Evolutionary conservation across 2,113 vertebrate genomes (phyloP), one percentile per base, ranked within the genome.

Genomic region (Crypturellus undulatus): DNA sequence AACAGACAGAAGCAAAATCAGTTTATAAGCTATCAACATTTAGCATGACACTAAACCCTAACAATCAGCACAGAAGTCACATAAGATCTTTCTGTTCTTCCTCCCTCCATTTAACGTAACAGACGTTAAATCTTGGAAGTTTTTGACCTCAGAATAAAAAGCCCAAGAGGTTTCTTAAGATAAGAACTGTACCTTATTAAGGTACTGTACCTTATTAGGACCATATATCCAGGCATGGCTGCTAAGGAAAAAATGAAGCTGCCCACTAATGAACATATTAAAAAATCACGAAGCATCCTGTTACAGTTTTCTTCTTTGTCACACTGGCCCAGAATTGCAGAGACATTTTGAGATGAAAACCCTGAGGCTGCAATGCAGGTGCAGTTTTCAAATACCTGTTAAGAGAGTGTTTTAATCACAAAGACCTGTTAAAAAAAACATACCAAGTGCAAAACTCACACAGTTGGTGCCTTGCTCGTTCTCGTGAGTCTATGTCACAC

Each of bases 201-300:
- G n/a, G n/a, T n/a, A 38, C 38, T 38, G 38, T 38, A 38, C 38
- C 38, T 38, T 38, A 38, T 38, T 38, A 38, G 9, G 38, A 38
- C 38, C 38, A 98, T 98, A 63, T 98, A 98, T 10, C 98, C 97
- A n/a, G 98, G 98, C 79, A 98, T 98, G n/a, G 96, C 97, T 58
- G 98, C 97, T 71, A 98, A 94, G 10, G 97, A 97, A 81, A 93
- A 98, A 89, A 98, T 94, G 62, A 98, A 98, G 85, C 98, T 98
- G 92, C 96, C 92, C 25, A 97, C 7, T 30, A 96, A 89, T 2
- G 96, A 93, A 42, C 98, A 18, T 73, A 97, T 97, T 92, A 98
- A 93, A 90, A 96, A 98, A 84, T 98, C 98, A 19, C 97, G 94
- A 28, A 98, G 97, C 96, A 98, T 98, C 71, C 36, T 87, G n/a